Conservation (phyloP, 2,797 vertebrate genomes). For the Scolopax rusticola region DNA sequence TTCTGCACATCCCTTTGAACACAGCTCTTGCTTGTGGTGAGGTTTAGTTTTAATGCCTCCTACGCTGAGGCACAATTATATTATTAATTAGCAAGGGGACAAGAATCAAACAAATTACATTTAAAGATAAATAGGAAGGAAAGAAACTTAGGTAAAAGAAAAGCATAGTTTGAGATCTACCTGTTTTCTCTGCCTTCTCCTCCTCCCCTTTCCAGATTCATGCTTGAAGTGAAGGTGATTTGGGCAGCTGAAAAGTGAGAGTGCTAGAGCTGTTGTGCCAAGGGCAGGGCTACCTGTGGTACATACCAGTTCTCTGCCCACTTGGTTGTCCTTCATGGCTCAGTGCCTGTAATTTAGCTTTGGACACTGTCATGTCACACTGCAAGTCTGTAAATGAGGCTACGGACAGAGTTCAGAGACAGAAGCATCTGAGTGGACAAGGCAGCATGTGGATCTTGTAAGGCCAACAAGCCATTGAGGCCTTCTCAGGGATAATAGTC, state of each 20-base stretch:
- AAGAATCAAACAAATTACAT: not conserved
- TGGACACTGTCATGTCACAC: not conserved
- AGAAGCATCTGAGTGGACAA: not conserved
- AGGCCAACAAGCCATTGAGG: not conserved
- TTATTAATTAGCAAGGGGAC: not conserved
- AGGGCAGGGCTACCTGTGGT: not conserved
- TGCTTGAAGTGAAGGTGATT: not conserved
- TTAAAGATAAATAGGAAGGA: constrained; percentile 16
- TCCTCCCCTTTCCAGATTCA: not conserved
- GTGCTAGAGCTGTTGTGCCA: not conserved
- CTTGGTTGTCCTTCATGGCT: not conserved
- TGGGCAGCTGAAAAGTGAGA: not conserved
- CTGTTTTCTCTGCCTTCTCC: not conserved
- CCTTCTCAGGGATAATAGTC: not conserved
- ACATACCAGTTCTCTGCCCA: not conserved
- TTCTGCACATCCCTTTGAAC: not conserved
- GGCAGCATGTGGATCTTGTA: not conserved
- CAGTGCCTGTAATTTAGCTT: not conserved
- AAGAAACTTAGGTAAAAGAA: not conserved
- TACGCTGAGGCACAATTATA: not conserved
- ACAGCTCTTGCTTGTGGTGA: not conserved
- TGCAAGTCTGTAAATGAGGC: not conserved
- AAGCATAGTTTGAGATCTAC: not conserved
- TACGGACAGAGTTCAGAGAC: not conserved
- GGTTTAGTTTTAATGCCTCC: not conserved